phyloP scores from a whole-genome alignment of 2,888 invertebrate genomes.

The Acheta domesticus region DNA sequence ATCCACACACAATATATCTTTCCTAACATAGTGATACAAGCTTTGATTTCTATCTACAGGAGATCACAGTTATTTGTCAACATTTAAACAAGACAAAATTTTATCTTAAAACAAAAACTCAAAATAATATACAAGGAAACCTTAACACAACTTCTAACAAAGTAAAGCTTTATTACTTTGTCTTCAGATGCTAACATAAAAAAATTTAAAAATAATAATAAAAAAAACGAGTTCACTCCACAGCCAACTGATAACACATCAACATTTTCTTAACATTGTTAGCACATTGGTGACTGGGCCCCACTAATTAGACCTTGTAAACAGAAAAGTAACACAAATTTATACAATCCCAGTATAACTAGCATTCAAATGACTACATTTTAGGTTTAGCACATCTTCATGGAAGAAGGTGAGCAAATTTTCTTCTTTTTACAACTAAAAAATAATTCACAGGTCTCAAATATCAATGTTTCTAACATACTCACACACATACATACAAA shows the following conservation, averaged over 20 bases:
- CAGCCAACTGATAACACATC: background rate
- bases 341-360: no score
- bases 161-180: background rate
- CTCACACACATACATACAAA: no score
- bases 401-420: no score
- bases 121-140: background rate
- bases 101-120: constrained; percentile 1
- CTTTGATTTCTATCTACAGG: background rate
- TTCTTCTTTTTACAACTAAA: no score
- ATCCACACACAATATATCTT: no score
- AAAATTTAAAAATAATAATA: no score
- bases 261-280: background rate
- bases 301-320: no score
- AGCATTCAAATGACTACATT: no score
- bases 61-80: background rate
- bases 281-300: background rate
- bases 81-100: background rate
- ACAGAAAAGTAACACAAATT: no score
- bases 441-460: no score
- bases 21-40: background rate
- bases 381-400: no score
- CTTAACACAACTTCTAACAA: background rate
- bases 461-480: no score
- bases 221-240: background rate
- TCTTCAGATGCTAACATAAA: constrained; percentile 10